Evolutionary conservation across 2,888 invertebrate species (phyloP), one percentile per base, ranked within the genome.

Genomic region (Acrocyrtus sp.): DNA sequence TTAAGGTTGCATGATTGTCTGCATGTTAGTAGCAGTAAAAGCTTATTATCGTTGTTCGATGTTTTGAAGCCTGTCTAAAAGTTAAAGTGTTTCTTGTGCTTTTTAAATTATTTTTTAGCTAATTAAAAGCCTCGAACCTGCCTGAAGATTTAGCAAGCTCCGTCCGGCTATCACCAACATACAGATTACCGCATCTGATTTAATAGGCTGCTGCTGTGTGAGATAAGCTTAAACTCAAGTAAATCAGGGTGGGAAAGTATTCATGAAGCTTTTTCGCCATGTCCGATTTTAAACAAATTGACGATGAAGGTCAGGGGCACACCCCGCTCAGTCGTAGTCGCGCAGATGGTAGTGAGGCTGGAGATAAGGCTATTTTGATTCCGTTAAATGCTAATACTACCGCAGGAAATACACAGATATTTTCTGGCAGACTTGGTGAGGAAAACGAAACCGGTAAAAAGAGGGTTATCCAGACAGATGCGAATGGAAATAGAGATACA

Each of bases 381-480:
- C 77, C 74, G 4, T 66, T 77, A 45, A 77, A 77, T 69, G 69
- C 74, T 17, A 77, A 74, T 60, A 50, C 61, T 41, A 66, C 47
- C 48, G 41, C 51, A 34, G 60, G 50, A 41, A 47, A 15, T 27
- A 47, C 12, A 24, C 45, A 54, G 47, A 39, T 39, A n/a, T 50
- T 48, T 45, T 43, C 50, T 10, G 19, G 53, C 22, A 56, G 62
- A 21, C 41, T 39, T 27, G 61, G 24, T 34, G 27, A 45, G 17
- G 56, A n/a, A 45, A 58, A 22, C n/a, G 29, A 8, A 15, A 50
- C 15, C 4, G 47, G 51, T 34, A 19, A 29, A 22, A 21, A 53
- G 21, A n/a, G n/a, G n/a, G n/a, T n/a, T n/a, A n/a, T n/a, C n/a
- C n/a, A n/a, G n/a, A n/a, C n/a, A n/a, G 73, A 70, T 39, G 19